Conservation (phyloP, 1,140 invertebrate genomes). For the Chymomyza costata region DNA sequence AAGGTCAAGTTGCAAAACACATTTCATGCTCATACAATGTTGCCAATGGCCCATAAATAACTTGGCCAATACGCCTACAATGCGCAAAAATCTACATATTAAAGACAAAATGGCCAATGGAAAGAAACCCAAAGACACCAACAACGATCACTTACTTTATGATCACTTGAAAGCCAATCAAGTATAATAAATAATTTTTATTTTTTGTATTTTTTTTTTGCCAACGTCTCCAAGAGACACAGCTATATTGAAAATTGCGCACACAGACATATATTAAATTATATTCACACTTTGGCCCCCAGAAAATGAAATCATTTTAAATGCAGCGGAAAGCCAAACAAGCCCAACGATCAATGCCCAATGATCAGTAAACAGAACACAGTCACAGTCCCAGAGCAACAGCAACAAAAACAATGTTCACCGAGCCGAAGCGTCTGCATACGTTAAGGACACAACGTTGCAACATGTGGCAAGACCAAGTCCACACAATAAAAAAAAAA, state of each 20-base stretch:
- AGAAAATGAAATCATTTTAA: constrained; percentile 69
- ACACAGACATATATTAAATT: constrained; percentile 64
- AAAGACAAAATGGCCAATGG: constrained; percentile 50
- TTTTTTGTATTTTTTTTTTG: too few species aligned
- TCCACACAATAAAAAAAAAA: too few species aligned
- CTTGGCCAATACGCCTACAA: constrained; percentile 50
- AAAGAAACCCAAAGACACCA: constrained; percentile 31
- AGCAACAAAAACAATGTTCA: constrained; percentile 10
- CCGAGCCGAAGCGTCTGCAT: constrained; percentile 1
- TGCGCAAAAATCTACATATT: constrained; percentile 63
- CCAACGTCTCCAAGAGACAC: constrained; percentile 27
- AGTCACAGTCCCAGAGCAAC: constrained; percentile 3
- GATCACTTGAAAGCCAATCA: constrained; percentile 75
- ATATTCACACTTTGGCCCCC: constrained; percentile 74
- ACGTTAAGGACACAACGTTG: too few species aligned
- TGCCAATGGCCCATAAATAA: constrained; percentile 47
- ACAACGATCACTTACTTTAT: constrained; percentile 74
- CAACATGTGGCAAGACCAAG: too few species aligned
- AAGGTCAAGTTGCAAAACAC: constrained; percentile 29
- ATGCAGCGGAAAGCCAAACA: constrained; percentile 56
- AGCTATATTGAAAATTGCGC: constrained; percentile 70
- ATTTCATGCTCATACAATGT: constrained; percentile 14
- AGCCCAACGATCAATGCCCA: constrained; percentile 33
- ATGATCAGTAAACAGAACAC: constrained; percentile 45
- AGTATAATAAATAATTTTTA: constrained; percentile 75